Conservation (phyloP, 2,888 invertebrate genomes). For the Ectobius pallidus region DNA sequence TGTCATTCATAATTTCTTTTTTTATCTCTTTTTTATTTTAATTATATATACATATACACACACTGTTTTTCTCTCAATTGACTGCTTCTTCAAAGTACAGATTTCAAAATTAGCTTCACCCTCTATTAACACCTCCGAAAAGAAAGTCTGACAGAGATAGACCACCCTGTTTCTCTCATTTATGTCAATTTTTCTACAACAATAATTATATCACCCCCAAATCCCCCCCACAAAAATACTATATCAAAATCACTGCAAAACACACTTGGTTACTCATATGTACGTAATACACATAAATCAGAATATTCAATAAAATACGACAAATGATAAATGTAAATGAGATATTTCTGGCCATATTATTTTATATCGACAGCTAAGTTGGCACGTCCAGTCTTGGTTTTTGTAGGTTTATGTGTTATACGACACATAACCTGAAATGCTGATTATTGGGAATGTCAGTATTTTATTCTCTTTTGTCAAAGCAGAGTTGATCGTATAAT, state of each 20-base stretch:
- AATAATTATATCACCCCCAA: neutral
- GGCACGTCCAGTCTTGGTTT: slow-evolving; percentile 28
- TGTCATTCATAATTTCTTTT: neutral
- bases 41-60: slow-evolving; percentile 4
- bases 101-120: neutral
- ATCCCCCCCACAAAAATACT: slow-evolving; percentile 21
- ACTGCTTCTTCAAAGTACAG: slow-evolving; percentile 17
- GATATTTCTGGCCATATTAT: slow-evolving; percentile 19
- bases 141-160: neutral
- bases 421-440: slow-evolving; percentile 14
- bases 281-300: neutral
- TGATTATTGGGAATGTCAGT: slow-evolving; percentile 26
- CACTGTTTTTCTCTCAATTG: neutral
- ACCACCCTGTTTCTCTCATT: slow-evolving; percentile 4
- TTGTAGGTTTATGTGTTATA: slow-evolving; percentile 6
- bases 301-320: slow-evolving; percentile 7
- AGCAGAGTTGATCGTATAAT: slow-evolving; percentile 1
- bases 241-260: slow-evolving; percentile 29
- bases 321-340: neutral
- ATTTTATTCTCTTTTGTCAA: neutral
- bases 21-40: slow-evolving; percentile 5
- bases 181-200: slow-evolving; percentile 16
- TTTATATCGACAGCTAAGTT: slow-evolving; percentile 6
- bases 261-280: neutral
- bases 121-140: neutral